Evolutionary conservation across 2,888 invertebrate species (phyloP).

Genomic region (Noctua fimbriata): DNA sequence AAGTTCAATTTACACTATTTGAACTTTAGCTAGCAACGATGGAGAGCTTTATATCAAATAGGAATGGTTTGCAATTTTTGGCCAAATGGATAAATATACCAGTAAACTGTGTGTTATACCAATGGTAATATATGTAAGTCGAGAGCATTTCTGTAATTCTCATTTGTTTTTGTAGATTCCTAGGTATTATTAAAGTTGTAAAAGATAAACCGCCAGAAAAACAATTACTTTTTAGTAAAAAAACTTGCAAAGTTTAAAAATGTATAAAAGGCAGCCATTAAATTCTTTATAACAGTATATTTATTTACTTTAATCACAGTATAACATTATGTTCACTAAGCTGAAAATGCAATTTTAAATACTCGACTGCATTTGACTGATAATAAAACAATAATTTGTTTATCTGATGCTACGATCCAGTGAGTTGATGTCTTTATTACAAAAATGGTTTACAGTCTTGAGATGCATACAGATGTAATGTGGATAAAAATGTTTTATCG

Average conservation of each 20-base stretch:
- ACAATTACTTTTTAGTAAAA: not conserved
- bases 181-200: not conserved
- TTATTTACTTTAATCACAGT: conserved; percentile 27
- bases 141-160: not conserved
- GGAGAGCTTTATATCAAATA: not conserved
- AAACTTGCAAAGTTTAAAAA: not conserved
- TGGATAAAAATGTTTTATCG: conserved; percentile 25
- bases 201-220: not conserved
- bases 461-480: conserved; percentile 25
- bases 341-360: conserved; percentile 68
- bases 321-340: conserved; percentile 60
- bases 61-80: not conserved
- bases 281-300: not conserved
- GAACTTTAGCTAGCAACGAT: not conserved
- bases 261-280: not conserved
- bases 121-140: not conserved
- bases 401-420: conserved; percentile 68
- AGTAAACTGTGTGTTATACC: not conserved
- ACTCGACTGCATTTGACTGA: conserved; percentile 57
- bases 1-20: not conserved
- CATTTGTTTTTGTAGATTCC: no score
- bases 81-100: not conserved
- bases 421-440: conserved; percentile 62
- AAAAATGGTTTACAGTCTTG: conserved; percentile 45
- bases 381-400: conserved; percentile 63